These are phyloP conservation scores for Setipinna tenuifilis DNA, from an alignment of 2,797 vertebrate species.

Conservation along the genomic window DNA sequence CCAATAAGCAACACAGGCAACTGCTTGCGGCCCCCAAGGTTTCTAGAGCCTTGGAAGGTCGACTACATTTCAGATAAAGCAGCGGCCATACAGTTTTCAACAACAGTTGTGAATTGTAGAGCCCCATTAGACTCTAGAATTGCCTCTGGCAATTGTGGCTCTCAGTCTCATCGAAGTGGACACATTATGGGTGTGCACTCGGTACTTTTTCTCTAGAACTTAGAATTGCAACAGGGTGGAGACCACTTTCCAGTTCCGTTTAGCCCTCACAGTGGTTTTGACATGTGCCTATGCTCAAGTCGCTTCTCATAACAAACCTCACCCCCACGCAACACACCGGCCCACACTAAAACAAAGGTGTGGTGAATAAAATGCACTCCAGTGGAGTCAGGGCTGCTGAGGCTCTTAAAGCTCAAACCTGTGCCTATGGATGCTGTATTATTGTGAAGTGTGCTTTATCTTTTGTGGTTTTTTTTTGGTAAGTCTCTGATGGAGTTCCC, in stretches of 20 bases:
- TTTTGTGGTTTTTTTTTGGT: conserved; percentile 44
- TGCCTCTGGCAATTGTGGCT: too few species aligned
- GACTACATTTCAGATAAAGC: too few species aligned
- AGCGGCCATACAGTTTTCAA: too few species aligned
- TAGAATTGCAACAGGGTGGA: conserved; percentile 3
- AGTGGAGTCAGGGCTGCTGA: not conserved
- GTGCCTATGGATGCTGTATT: not conserved
- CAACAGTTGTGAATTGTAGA: not conserved
- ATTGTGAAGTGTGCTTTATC: not conserved
- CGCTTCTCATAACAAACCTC: not conserved
- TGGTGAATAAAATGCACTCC: not conserved
- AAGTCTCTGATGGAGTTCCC: conserved; percentile 51
- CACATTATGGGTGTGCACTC: not conserved
- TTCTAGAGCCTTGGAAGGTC: too few species aligned
- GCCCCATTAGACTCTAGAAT: too few species aligned
- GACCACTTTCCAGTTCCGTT: conserved; percentile 11
- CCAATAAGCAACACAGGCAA: not conserved
- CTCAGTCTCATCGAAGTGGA: too few species aligned
- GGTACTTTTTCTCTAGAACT: not conserved
- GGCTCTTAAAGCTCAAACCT: not conserved
- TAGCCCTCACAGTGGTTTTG: conserved; percentile 9
- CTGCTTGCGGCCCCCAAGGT: not conserved
- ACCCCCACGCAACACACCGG: not conserved
- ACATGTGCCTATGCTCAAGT: not conserved
- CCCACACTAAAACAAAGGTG: not conserved